Evolutionary conservation across 2,797 vertebrate genomes (phyloP).

Genomic region (Carduelis carduelis): DNA sequence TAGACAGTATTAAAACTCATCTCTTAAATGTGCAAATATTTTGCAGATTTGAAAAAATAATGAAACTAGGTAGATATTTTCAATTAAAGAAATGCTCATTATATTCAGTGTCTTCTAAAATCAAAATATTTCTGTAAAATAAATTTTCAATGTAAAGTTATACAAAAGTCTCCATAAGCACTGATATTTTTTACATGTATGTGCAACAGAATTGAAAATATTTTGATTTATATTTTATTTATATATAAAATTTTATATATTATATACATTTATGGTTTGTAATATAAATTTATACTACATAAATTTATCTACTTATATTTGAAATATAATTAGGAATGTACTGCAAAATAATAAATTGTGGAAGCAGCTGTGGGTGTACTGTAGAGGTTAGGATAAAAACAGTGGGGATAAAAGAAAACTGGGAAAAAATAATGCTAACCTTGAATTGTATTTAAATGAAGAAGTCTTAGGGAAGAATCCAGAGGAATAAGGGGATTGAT

Average conservation of each 20-base stretch:
- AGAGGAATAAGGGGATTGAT: background rate
- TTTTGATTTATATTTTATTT: background rate
- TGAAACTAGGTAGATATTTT: background rate
- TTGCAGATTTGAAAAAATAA: background rate
- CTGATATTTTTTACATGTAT: background rate
- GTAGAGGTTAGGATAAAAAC: background rate
- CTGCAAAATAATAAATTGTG: background rate
- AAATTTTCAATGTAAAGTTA: background rate
- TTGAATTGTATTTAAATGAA: background rate
- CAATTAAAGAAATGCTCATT: background rate
- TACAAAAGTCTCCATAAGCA: fast-evolving
- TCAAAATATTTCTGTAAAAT: background rate
- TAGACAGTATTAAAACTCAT: background rate
- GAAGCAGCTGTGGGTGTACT: background rate
- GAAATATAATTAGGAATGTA: background rate
- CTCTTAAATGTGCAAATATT: background rate
- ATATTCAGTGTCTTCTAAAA: background rate
- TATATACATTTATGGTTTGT: background rate
- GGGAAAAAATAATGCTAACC: background rate
- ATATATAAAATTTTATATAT: too few species aligned
- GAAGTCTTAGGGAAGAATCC: background rate
- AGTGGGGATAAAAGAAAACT: background rate
- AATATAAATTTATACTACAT: background rate
- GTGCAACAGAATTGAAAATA: background rate
- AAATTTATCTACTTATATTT: background rate